A percentile compares a stretch with the other conserved stretches of the same genome.
Evolutionary conservation across 2,888 invertebrate species (phyloP).

Genomic region (Oligia fasciuncula): DNA sequence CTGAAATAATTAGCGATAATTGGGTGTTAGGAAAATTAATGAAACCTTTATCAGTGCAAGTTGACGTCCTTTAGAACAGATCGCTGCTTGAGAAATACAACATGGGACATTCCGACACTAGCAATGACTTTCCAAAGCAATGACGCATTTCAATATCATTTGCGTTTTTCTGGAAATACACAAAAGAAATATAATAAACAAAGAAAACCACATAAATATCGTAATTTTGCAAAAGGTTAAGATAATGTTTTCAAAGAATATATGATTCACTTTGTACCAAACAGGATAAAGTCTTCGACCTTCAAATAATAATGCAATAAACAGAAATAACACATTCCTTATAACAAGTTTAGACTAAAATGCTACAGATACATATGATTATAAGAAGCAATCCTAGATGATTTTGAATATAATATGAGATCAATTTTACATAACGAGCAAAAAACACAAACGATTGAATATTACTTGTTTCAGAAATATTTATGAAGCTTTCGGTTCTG

Average conservation of each 20-base stretch:
- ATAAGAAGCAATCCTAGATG: slow-evolving; percentile 29
- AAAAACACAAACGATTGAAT: slow-evolving; percentile 20
- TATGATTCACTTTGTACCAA: slow-evolving; percentile 42
- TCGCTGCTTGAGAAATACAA: background rate
- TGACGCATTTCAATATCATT: background rate
- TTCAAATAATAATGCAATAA: slow-evolving; percentile 44
- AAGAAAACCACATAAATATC: slow-evolving; percentile 8
- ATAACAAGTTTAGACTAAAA: slow-evolving; percentile 38
- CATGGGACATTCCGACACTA: background rate
- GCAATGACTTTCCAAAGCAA: background rate
- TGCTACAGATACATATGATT: slow-evolving; percentile 62
- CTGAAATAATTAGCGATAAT: background rate
- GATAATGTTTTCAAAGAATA: slow-evolving; percentile 37
- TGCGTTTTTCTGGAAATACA: slow-evolving; percentile 23
- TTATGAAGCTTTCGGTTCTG: background rate
- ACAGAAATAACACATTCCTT: slow-evolving; percentile 41
- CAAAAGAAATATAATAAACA: slow-evolving; percentile 3
- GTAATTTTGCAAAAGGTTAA: slow-evolving; percentile 23
- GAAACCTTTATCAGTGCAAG: background rate
- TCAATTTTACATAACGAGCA: slow-evolving; percentile 21
- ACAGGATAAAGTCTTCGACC: slow-evolving; percentile 58
- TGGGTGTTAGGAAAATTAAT: background rate
- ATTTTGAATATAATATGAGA: slow-evolving; percentile 24
- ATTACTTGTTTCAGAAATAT: slow-evolving; percentile 29
- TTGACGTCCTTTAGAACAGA: background rate